Base-by-base conservation (phyloP, 2,888 invertebrate species). In the Pristionchus japonicus region DNA sequence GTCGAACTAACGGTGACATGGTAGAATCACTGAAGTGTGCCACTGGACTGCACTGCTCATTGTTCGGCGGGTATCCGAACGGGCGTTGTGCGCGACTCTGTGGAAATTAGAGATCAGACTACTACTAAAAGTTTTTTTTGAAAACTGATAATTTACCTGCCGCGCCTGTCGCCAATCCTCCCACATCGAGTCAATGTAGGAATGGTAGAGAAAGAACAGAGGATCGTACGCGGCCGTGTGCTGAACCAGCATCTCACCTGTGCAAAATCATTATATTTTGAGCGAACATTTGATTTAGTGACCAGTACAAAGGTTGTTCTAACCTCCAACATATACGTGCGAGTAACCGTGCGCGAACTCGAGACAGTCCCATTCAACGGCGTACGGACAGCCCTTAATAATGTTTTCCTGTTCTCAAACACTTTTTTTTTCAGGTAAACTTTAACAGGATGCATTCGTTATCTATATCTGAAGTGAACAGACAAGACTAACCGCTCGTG, bases 271-370 rank as follows among this genome's bases (percentile, higher is more conserved):
- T 67, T 67, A 4, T 3, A 37, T 37, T 23, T 31, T 31, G 64
- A 57, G 64, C 3, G 2, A 6, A 11, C 70, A 37, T 74, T 34
- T 23, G 40, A 13, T n/a, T 47, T 40, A 77, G 3, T 40, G 4
- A n/a, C 11, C 4, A 70, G 70, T 70, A 20, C 20, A 9, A 80
- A 40, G 23, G 4, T 31, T 34, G n/a, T n/a, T n/a, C 17, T 17
- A 20, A 85, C 85, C 85, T 85, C 85, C 85, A 40, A 85, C 85
- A 40, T 64, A 85, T n/a, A 85, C 64, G 9, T 85, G 85, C 13
- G 85, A 64, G 27, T 64, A 85, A 31, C 85, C 85, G 47, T 85
- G 85, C 17, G 85, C 85, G 64, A 64, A 85, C 9, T 85, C 85
- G 13, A 85, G 37, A 17, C 61, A 61, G 20, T 85, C 85, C 61